Evolutionary conservation across 1,140 invertebrate genomes (phyloP).

Genomic region (Drosophila orena): DNA sequence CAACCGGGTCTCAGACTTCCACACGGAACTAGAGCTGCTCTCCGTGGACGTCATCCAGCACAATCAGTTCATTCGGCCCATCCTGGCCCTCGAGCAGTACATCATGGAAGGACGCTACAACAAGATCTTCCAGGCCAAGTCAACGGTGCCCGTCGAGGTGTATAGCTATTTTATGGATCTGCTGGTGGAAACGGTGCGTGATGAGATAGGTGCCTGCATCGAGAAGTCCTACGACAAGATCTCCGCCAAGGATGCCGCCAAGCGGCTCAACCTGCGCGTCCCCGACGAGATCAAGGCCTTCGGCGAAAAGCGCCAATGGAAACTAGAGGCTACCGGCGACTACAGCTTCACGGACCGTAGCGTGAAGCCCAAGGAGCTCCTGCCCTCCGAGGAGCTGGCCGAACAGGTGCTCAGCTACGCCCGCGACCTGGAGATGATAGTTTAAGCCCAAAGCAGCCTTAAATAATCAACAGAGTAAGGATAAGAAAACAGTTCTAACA

Average conservation of each 20-base stretch:
- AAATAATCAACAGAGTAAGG: constrained; percentile 27
- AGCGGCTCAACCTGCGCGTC: constrained; percentile 94
- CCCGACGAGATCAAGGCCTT: constrained; percentile 92
- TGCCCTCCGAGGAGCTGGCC: constrained; percentile 95
- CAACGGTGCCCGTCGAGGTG: constrained; percentile 97
- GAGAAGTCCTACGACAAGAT: constrained; percentile 98
- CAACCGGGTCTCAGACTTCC: constrained; percentile 99
- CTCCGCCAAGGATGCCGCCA: constrained; percentile 93
- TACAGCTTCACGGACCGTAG: constrained; percentile 91
- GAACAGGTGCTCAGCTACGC: constrained; percentile 98
- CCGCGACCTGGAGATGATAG: constrained; percentile 99
- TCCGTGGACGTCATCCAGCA: constrained; percentile 96
- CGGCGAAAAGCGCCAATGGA: constrained; percentile 93
- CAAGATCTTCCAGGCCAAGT: constrained; percentile 90
- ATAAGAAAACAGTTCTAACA: constrained; percentile 16
- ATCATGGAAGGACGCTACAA: constrained; percentile 99
- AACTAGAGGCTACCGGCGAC: constrained; percentile 90
- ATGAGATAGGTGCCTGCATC: constrained; percentile 98
- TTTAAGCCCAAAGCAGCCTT: constrained; percentile 87
- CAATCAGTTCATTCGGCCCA: constrained; percentile 97
- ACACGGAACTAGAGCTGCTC: constrained; percentile 98
- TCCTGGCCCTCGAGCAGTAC: constrained; percentile 98
- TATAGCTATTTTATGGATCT: constrained; percentile 99
- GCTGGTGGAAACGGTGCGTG: constrained; percentile 96
- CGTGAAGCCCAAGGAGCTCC: constrained; percentile 91